Base-by-base conservation (phyloP, 2,888 invertebrate species). In the Amphipoea lucens region DNA sequence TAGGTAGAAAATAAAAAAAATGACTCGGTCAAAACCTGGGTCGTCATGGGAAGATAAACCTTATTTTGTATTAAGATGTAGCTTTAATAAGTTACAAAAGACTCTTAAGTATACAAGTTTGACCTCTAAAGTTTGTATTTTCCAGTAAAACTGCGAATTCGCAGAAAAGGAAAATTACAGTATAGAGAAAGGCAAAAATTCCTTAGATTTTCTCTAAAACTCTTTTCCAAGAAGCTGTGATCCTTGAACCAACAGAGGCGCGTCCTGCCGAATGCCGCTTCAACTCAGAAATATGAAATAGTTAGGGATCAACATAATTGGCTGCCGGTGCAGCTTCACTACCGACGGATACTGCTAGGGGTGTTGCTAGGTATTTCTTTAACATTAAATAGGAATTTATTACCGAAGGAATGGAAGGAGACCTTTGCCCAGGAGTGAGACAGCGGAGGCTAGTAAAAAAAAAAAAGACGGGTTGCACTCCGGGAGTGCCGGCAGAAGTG, bases 271-370 rank as follows among this genome's bases (percentile, higher is more conserved):
- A 2, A 67, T 42, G 17, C 20, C 9, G 17, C 40, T 79, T 70
- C 23, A 48, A 70, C 70, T 70, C 23, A 42, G 57, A 66, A 79
- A 51, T 79, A 79, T 66, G 57, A 60, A 79, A 72, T 81, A 54
- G 88, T 86, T 86, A 62, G 83, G 82, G 85, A 81, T 85, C 83
- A 89, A 90, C 85, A 86, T 87, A 89, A 90, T 88, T 89, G 86
- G 86, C 81, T 87, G 60, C 51, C 29, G 69, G 23, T 66, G 73
- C 69, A 73, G 78, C 74, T 76, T 82, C 48, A 42, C 63, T 70
- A 45, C 62, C 62, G n/a, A 54, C 29, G 67, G 68, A 70, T 76
- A 65, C 36, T 29, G 48, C 20, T 81, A 79, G 85, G 76, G 81
- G 12, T 84, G 85, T 6, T 45, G 12, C 7, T 9, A 5, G 23